Evolutionary conservation across 2,888 invertebrate genomes (phyloP).

Genomic region (Camponotus fellah): DNA sequence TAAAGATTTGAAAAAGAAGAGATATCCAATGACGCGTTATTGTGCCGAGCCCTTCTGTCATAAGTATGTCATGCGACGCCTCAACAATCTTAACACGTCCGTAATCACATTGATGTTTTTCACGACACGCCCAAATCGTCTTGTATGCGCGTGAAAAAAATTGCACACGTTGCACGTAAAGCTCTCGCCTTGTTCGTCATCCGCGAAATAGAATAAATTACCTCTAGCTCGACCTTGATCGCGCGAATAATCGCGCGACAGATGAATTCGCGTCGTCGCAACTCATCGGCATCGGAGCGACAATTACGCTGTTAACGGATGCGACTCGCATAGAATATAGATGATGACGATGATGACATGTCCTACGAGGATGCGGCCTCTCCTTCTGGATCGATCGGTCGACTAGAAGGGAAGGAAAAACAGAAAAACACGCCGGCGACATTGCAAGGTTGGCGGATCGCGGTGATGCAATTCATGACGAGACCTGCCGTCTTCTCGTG

Average conservation of each 20-base stretch:
- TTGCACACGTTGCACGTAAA: neutral
- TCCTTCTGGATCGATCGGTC: neutral
- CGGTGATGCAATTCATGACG: conserved; percentile 66
- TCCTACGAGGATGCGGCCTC: conserved; percentile 40
- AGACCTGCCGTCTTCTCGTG: conserved; percentile 45
- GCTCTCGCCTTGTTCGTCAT: neutral
- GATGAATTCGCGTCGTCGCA: conserved; percentile 61
- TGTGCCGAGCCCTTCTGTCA: neutral
- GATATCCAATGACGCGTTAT: neutral
- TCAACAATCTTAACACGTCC: neutral
- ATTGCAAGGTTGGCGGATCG: conserved; percentile 73
- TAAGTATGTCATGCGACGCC: neutral
- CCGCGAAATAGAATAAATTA: conserved; percentile 54
- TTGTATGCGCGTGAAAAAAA: neutral
- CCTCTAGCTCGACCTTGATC: conserved; percentile 50
- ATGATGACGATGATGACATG: neutral
- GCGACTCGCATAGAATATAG: conserved; percentile 37
- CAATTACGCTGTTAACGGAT: conserved; percentile 64
- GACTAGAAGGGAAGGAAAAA: conserved; percentile 26
- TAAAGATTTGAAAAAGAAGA: neutral
- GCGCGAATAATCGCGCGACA: conserved; percentile 57
- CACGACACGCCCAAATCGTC: too few species aligned
- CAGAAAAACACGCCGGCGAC: conserved; percentile 62
- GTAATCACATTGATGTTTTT: neutral
- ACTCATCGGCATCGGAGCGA: neutral